Conservation (phyloP, 2,113 vertebrate species). For the Platysteira castanea region DNA sequence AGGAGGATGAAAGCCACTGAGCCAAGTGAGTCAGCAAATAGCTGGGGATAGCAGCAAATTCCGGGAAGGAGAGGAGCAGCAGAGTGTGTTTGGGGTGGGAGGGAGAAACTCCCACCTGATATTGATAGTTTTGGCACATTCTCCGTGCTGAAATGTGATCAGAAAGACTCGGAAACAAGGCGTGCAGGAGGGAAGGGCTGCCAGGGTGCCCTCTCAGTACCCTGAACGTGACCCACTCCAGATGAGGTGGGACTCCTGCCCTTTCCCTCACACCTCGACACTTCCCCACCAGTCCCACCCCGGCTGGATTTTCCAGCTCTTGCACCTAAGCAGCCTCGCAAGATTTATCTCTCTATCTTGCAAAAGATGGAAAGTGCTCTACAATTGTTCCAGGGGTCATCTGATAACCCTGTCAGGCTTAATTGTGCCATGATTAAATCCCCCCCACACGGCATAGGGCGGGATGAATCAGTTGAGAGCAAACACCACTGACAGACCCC, state of each 20-base stretch:
- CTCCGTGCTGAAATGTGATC: fast-evolving
- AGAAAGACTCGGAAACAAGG: background rate
- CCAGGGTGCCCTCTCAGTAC: background rate
- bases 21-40: background rate
- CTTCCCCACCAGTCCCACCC: background rate
- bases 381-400: background rate
- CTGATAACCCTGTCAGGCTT: slow-evolving; percentile 62
- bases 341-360: background rate
- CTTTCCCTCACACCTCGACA: background rate
- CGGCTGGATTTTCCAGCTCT: background rate
- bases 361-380: slow-evolving; percentile 4
- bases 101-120: background rate
- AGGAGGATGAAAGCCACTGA: background rate
- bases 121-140: background rate
- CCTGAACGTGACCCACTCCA: background rate
- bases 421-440: slow-evolving; percentile 34
- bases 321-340: background rate
- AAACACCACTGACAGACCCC: slow-evolving; percentile 22
- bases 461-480: background rate
- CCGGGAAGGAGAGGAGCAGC: background rate
- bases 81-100: background rate
- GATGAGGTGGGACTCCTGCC: background rate
- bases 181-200: background rate
- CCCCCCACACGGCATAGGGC: fast-evolving
- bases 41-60: background rate